These are phyloP conservation scores for Oncorhynchus gorbuscha DNA, from an alignment of 2,113 vertebrate genomes.

Conservation along the genomic window DNA sequence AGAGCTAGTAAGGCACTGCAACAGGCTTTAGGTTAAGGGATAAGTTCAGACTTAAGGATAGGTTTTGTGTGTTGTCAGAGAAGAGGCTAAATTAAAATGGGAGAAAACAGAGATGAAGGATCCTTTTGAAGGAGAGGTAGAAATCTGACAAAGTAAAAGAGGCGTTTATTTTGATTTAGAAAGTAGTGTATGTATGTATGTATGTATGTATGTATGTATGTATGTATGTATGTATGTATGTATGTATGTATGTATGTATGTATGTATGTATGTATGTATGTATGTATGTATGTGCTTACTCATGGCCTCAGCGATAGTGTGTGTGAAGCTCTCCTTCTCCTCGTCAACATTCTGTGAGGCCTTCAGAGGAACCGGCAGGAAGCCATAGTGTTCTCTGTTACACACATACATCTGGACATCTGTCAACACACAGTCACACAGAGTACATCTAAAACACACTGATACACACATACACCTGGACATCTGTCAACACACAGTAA, in stretches of 20 bases:
- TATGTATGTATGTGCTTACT: constrained; percentile 78
- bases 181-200: constrained; percentile 55
- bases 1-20: too few species aligned
- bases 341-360: constrained; percentile 84
- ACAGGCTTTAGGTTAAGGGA: too few species aligned
- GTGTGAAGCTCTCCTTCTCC: constrained; percentile 87
- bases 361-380: constrained; percentile 91
- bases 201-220: constrained; percentile 48
- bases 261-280: constrained; percentile 29
- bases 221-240: constrained; percentile 72
- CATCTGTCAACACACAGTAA: too few species aligned
- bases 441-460: neutral
- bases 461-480: constrained; percentile 10
- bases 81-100: neutral
- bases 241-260: constrained; percentile 4
- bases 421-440: constrained; percentile 40
- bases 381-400: constrained; percentile 91
- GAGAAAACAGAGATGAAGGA: constrained; percentile 28
- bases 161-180: constrained; percentile 1
- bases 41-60: too few species aligned
- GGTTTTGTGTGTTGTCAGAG: constrained; percentile 20
- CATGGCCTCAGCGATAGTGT: constrained; percentile 87
- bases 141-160: constrained; percentile 4
- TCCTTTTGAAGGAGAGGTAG: too few species aligned
- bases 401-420: constrained; percentile 92